A percentile compares a stretch with the other conserved stretches of the same genome.
Conservation (phyloP, 2,113 vertebrate genomes). For the Madoqua kirkii region DNA sequence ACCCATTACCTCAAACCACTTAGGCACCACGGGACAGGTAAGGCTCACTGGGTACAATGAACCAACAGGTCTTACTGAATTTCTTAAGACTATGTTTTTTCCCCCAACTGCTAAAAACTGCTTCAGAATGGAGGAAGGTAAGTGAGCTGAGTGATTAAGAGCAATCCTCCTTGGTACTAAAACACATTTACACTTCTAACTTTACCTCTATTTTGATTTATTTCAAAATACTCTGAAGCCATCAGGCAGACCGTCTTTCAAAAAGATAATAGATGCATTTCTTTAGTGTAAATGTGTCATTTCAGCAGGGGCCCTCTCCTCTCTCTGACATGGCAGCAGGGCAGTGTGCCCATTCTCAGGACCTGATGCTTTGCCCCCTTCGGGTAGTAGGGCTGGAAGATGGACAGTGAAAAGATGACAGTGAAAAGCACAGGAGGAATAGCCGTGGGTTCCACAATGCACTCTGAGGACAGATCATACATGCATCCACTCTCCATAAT, state of each 20-base stretch:
- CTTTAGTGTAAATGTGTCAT: background rate
- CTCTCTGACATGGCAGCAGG: background rate
- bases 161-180: background rate
- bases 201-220: slow-evolving; percentile 32
- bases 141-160: background rate
- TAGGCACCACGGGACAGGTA: background rate
- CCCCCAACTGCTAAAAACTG: background rate
- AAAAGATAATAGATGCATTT: background rate
- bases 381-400: background rate
- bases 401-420: background rate
- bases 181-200: background rate
- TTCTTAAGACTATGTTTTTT: background rate
- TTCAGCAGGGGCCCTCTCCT: background rate
- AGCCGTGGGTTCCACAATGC: background rate
- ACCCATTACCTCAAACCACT: background rate
- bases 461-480: background rate
- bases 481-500: background rate
- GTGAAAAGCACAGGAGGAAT: too few relatives aligned
- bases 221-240: slow-evolving; percentile 31
- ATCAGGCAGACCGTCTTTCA: slow-evolving; percentile 12
- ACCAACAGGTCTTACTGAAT: background rate
- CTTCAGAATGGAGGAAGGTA: background rate
- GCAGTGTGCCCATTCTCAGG: background rate
- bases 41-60: background rate
- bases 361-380: background rate